Conservation (phyloP, 1,140 invertebrate genomes). For the Samia ricini region DNA sequence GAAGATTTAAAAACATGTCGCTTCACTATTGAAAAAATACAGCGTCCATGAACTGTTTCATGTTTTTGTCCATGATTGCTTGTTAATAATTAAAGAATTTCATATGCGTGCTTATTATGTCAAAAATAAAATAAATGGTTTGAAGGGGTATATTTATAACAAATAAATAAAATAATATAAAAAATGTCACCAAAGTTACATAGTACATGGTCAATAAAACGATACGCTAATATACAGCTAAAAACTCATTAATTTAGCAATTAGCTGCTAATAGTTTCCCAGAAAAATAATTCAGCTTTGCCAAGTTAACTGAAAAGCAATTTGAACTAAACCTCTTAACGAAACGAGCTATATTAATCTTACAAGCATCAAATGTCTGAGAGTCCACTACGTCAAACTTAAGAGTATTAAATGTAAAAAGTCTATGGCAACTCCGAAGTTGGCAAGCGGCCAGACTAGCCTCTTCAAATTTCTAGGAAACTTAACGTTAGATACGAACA, state of each 20-base stretch:
- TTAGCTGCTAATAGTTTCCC: background rate
- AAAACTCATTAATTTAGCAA: background rate
- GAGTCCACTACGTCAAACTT: conserved; percentile 55
- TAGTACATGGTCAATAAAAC: too few relatives aligned
- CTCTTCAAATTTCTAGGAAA: conserved; percentile 34
- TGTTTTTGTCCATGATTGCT: too few relatives aligned
- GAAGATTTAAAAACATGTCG: too few relatives aligned
- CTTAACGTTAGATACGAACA: background rate
- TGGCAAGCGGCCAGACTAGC: conserved; percentile 39
- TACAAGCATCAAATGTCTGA: conserved; percentile 38
- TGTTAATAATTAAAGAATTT: too few relatives aligned
- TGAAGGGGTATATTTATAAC: too few relatives aligned
- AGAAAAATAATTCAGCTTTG: background rate
- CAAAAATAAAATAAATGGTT: too few relatives aligned
- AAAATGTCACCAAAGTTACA: too few relatives aligned
- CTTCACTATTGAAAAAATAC: too few relatives aligned
- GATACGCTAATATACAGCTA: background rate
- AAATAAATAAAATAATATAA: too few relatives aligned
- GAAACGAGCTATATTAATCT: conserved; percentile 65
- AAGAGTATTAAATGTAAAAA: conserved; percentile 65
- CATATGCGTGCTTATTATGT: too few relatives aligned
- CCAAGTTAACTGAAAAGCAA: conserved; percentile 33
- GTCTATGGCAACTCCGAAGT: conserved; percentile 30
- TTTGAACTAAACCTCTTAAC: conserved; percentile 60
- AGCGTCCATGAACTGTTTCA: too few relatives aligned